Conservation (phyloP, 2,797 vertebrate species). For the Pelodytes ibericus region DNA sequence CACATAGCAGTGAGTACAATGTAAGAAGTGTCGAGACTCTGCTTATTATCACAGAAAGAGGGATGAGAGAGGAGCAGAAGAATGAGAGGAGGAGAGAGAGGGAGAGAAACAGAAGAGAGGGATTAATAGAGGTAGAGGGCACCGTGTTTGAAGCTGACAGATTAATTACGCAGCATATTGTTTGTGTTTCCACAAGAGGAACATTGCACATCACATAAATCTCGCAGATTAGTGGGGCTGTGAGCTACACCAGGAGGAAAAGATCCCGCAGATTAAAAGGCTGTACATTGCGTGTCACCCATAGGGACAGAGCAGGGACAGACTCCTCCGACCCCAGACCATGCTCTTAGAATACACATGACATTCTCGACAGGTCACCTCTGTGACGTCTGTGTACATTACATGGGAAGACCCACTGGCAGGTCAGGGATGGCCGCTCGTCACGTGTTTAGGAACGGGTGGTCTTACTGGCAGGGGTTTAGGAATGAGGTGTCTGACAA, state of each 20-base stretch:
- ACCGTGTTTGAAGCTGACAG: not conserved
- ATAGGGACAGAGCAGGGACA: not conserved
- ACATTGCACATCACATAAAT: not conserved
- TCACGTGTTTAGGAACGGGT: too few species aligned
- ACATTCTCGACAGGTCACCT: too few species aligned
- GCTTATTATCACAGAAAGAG: constrained; percentile 36
- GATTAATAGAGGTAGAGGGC: not conserved
- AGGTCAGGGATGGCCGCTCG: too few species aligned
- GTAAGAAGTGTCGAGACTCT: constrained; percentile 23
- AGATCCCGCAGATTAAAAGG: constrained; percentile 28
- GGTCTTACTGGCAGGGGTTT: too few species aligned
- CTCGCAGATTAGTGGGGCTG: not conserved
- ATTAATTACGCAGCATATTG: not conserved
- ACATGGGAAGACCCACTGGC: too few species aligned
- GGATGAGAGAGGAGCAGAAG: constrained; percentile 1
- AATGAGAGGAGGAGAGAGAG: not conserved
- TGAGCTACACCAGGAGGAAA: not conserved
- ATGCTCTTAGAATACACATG: too few species aligned
- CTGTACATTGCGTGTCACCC: constrained; percentile 20
- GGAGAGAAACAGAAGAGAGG: not conserved
- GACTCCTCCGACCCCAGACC: not conserved
- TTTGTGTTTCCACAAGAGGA: not conserved
- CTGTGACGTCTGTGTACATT: too few species aligned
- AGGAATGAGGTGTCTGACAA: too few species aligned
- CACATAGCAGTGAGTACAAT: constrained; percentile 36